Conservation (phyloP, 2,797 vertebrate species). For the Pogonophryne albipinna region DNA sequence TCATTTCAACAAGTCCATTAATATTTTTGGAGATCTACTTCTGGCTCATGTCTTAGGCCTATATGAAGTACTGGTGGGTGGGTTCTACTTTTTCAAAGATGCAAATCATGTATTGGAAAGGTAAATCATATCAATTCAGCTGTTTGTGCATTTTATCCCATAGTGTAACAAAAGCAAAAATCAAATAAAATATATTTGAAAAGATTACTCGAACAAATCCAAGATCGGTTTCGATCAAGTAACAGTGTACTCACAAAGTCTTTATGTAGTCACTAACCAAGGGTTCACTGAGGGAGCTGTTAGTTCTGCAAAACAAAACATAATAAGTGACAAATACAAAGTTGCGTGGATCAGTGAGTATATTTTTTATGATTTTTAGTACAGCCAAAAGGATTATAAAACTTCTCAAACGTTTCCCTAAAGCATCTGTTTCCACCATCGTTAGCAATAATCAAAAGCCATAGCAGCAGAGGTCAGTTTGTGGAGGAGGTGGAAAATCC, state of each 20-base stretch:
- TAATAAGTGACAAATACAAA: background rate
- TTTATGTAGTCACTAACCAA: background rate
- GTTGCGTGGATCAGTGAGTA: background rate
- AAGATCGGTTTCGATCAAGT: background rate
- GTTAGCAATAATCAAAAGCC: background rate
- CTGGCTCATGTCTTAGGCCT: background rate
- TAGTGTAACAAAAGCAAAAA: background rate
- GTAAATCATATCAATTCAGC: background rate
- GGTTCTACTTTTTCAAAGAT: background rate
- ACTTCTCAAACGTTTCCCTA: background rate
- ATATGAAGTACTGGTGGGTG: background rate
- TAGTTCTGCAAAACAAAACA: background rate
- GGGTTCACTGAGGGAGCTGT: too few species aligned
- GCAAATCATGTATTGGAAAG: background rate
- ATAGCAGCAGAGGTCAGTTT: background rate
- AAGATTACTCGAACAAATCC: background rate
- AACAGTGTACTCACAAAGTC: background rate
- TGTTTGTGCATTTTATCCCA: background rate
- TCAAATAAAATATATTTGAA: background rate
- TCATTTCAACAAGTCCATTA: background rate
- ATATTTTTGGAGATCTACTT: background rate
- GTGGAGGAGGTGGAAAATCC: background rate
- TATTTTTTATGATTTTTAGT: background rate
- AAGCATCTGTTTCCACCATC: background rate
- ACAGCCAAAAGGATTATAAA: background rate